Evolutionary conservation across 2,797 vertebrate genomes (phyloP), one percentile per base, ranked within the genome.

Genomic region (Syncerus caffer): DNA sequence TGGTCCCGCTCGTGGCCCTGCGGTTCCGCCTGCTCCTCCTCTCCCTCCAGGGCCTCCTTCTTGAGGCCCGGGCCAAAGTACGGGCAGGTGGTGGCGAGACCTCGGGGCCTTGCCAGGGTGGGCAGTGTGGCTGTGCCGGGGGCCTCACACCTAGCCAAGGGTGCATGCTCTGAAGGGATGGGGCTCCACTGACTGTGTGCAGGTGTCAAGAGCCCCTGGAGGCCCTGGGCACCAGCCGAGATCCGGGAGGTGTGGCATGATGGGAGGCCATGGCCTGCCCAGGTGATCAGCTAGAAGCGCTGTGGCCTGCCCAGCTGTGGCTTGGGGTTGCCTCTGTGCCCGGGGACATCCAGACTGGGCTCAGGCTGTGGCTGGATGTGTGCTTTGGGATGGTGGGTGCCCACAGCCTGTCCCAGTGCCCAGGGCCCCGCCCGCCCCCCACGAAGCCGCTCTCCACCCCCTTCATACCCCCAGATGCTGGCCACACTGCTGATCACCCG

Each of bases 401-500:
- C 31, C 45, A 31, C 60, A 67, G 38, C 38, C 58, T 50, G 57
- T 29, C 47, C 82, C 1, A 3, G 58, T 60, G 60, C 78, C 91
- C 76, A 0, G 7, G 21, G 34, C 78, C 60, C n/a, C 13, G 17
- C 84, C 55, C 5, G 3, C 25, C 51, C 78, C 23, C 91, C 90
- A 94, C 38, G 34, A 21, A 6, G n/a, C 38, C n/a, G 29, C 47
- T 93, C 74, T 82, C 95, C 97, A 42, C 89, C 92, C 15, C 62
- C 57, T 83, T 92, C 87, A 93, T 84, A 92, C 91, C 9, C 82
- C 16, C 98, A 99, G 99, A 99, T 99, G 99, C 98, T 99, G 98
- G 99, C 99, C 98, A 99, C 99, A 38, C 99, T 99, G 97, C 99
- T 99, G 98, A 99, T 99, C 98, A 99, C 99, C 31, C 99, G 99